Evolutionary conservation across 2,113 vertebrate species (phyloP).

Genomic region (Tupaia chinensis): DNA sequence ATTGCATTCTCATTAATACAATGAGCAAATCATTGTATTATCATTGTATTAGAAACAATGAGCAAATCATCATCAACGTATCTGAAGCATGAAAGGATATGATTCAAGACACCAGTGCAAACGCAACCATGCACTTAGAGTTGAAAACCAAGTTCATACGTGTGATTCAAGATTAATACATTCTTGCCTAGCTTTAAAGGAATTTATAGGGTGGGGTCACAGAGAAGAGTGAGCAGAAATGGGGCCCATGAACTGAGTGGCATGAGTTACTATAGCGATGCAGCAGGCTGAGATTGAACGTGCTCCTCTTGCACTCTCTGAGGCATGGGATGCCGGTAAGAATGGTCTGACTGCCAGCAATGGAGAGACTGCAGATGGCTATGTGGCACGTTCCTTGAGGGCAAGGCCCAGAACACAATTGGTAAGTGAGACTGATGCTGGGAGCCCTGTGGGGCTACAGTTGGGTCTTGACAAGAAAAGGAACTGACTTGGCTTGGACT

Average conservation of each 20-base stretch:
- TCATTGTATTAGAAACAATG: too few relatives aligned
- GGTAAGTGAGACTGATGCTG: neutral
- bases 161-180: neutral
- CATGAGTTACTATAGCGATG: too few relatives aligned
- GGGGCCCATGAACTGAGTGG: too few relatives aligned
- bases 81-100: neutral
- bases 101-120: neutral
- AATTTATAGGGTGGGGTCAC: neutral
- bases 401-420: too few relatives aligned
- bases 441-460: too few relatives aligned
- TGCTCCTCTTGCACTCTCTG: neutral
- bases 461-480: neutral
- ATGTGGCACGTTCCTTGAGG: neutral
- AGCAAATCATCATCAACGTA: neutral
- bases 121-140: neutral
- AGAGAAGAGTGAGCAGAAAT: neutral
- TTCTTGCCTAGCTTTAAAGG: neutral
- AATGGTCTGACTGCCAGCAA: neutral
- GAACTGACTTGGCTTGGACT: neutral
- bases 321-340: too few relatives aligned
- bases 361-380: too few relatives aligned
- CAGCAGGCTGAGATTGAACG: neutral
- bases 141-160: neutral
- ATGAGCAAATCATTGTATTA: too few relatives aligned
- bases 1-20: neutral